Percentiles rank a stretch among this genome's conserved stretches.
phyloP scores from a whole-genome alignment of 2,888 invertebrate genomes.

The Dastarcus helophoroides region DNA sequence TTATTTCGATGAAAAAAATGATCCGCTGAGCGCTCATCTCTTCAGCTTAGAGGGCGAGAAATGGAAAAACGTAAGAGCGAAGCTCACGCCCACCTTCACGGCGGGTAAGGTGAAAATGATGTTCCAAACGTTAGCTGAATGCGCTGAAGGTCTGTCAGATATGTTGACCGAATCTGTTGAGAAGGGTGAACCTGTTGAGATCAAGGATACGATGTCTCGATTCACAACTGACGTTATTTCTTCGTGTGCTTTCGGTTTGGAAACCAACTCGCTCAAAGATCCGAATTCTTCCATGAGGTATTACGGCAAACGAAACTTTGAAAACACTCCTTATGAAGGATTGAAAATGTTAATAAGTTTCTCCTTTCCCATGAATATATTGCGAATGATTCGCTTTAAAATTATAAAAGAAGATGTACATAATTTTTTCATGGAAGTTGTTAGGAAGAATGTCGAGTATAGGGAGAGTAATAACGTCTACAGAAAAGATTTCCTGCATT shows the following conservation, averaged over 20 bases:
- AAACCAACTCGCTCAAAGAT: constrained; percentile 43
- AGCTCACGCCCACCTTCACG: constrained; percentile 50
- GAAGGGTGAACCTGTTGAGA: constrained; percentile 5
- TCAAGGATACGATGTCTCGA: constrained; percentile 7
- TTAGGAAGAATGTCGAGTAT: constrained; percentile 36
- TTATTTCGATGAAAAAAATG: constrained; percentile 42
- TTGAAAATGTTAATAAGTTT: constrained; percentile 7
- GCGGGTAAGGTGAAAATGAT: constrained; percentile 50
- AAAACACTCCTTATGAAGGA: constrained; percentile 14
- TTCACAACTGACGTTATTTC: constrained; percentile 45
- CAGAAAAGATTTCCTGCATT: constrained; percentile 44
- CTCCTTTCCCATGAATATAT: constrained; percentile 11
- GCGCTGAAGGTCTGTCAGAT: constrained; percentile 9
- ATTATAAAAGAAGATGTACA: constrained; percentile 19
- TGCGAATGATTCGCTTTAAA: constrained; percentile 14
- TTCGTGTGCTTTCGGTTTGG: constrained; percentile 47
- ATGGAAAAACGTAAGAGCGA: constrained; percentile 48
- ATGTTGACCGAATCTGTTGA: constrained; percentile 4
- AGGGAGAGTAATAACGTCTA: constrained; percentile 36
- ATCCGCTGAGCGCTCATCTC: constrained; percentile 44
- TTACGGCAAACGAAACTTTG: constrained; percentile 12
- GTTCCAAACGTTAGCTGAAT: constrained; percentile 43
- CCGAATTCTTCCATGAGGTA: constrained; percentile 39
- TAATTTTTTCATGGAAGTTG: constrained; percentile 37
- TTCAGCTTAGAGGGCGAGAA: constrained; percentile 42